Evolutionary conservation across 53 echinoderm and acorn worm species (phyloP), one percentile per base, ranked within the genome.

Genomic region (Temnopleurus reevesii): DNA sequence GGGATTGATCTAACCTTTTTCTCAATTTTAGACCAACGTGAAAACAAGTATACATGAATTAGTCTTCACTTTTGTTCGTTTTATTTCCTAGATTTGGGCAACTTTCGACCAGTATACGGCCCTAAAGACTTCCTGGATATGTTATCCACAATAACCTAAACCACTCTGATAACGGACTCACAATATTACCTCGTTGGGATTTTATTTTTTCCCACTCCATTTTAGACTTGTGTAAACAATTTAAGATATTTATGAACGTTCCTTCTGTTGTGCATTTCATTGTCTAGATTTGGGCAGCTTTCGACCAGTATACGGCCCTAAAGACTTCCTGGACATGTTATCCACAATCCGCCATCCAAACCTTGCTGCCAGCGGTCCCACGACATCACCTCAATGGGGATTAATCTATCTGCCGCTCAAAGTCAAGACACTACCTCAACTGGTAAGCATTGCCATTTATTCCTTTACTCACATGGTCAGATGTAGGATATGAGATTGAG

Each of bases 81-180:
- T 17, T 66, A 36, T 66, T 66, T 6, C 10, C 12, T 81, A 97
- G 97, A 97, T 92, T 64, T 97, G 89, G 90, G 94, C 77, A 89
- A 91, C 45, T 97, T 97, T 76, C 90, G 97, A 53, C 97, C 97
- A 23, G 97, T 97, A 9, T 97, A 97, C 77, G 97, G 95, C 66
- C 97, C 97, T 6, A 97, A 97, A 82, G 97, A 97, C 30, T 97
- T 97, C 89, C 83, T 97, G 53, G 97, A 97, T 80, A 93, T 95
- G 92, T 61, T 97, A 89, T 92, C 91, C 19, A 93, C 94, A 24
- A 82, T 97, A 94, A 97, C 76, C 97, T 95, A 19, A 96, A 96
- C 76, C 44, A 59, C 63, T 80, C 90, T 35, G 24, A 64, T 4
- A 92, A 91, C 33, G 41, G 84, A 9, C 93, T 89, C 25, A 33